A percentile compares a stretch with the other conserved stretches of the same genome.
Conservation (phyloP, 2,888 invertebrate genomes). For the Sussaba pulchella region DNA sequence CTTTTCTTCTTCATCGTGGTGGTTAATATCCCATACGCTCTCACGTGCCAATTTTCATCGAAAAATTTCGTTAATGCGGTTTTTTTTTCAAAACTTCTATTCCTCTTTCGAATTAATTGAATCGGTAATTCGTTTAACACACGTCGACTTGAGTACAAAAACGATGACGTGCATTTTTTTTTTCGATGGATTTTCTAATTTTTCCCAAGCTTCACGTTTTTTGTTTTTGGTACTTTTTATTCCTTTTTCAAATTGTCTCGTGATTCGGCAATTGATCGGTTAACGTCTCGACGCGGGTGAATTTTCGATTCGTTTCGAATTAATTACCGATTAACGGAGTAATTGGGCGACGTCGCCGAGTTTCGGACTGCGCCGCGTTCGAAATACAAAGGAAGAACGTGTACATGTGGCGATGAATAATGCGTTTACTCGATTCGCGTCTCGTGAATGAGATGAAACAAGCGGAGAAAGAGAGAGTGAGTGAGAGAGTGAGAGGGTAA, state of each 20-base stretch:
- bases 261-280: slow-evolving; percentile 16
- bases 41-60: slow-evolving; percentile 24
- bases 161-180: slow-evolving; percentile 46
- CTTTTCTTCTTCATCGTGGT: slow-evolving; percentile 50
- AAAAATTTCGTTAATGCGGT: slow-evolving; percentile 55
- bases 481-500: slow-evolving; percentile 64
- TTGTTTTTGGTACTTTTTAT: slow-evolving; percentile 10
- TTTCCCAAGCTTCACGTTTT: slow-evolving; percentile 5
- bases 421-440: slow-evolving; percentile 31
- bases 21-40: slow-evolving; percentile 29
- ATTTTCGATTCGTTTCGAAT: slow-evolving; percentile 1
- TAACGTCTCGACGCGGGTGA: slow-evolving; percentile 28
- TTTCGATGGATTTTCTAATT: slow-evolving; percentile 18
- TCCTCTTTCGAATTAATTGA: slow-evolving; percentile 27
- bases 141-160: slow-evolving; percentile 63
- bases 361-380: slow-evolving; percentile 26
- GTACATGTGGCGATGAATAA: slow-evolving; percentile 51
- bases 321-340: slow-evolving; percentile 14
- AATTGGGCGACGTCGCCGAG: slow-evolving; percentile 2
- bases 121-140: slow-evolving; percentile 48
- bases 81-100: slow-evolving; percentile 12
- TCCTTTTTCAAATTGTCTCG: neutral
- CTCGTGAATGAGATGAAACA: slow-evolving; percentile 49
- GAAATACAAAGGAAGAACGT: slow-evolving; percentile 52
- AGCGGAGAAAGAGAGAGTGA: slow-evolving; percentile 53